These are phyloP conservation scores for Poeciliopsis occidentalis DNA, from an alignment of 2,113 vertebrate genomes.

Conservation along the genomic window DNA sequence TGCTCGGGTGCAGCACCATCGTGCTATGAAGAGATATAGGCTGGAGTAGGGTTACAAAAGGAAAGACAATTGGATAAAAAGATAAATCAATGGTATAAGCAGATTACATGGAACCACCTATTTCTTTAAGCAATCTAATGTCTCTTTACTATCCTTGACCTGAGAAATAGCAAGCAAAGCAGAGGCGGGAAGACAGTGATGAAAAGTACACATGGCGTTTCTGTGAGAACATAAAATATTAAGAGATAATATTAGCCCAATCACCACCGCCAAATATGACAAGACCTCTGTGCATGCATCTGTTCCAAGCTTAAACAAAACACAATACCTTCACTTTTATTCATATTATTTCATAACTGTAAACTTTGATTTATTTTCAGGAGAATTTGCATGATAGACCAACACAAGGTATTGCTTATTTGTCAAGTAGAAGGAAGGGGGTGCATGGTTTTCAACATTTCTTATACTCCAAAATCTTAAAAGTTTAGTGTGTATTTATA, in stretches of 20 bases:
- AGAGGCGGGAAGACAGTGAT: conserved; percentile 29
- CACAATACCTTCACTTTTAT: neutral
- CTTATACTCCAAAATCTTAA: neutral
- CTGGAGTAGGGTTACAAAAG: conserved; percentile 61
- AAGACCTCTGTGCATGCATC: conserved; percentile 22
- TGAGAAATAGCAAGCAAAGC: conserved; percentile 18
- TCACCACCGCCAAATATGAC: conserved; percentile 77
- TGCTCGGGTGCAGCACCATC: conserved; percentile 19
- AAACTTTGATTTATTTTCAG: neutral
- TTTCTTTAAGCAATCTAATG: conserved; percentile 64
- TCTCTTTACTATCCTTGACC: conserved; percentile 49
- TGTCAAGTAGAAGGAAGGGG: neutral
- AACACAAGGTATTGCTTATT: neutral
- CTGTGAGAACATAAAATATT: conserved; percentile 91
- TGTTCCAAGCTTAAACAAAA: conserved; percentile 38
- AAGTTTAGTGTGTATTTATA: neutral
- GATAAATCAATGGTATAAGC: conserved; percentile 67
- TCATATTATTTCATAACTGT: neutral
- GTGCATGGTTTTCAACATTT: neutral
- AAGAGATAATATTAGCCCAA: conserved; percentile 93
- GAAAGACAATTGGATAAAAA: conserved; percentile 61
- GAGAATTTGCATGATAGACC: neutral
- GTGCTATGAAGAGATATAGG: conserved; percentile 59
- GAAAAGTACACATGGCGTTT: conserved; percentile 58
- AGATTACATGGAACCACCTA: conserved; percentile 57